Evolutionary conservation across 2,888 invertebrate species (phyloP).

Genomic region (Antitype chi): DNA sequence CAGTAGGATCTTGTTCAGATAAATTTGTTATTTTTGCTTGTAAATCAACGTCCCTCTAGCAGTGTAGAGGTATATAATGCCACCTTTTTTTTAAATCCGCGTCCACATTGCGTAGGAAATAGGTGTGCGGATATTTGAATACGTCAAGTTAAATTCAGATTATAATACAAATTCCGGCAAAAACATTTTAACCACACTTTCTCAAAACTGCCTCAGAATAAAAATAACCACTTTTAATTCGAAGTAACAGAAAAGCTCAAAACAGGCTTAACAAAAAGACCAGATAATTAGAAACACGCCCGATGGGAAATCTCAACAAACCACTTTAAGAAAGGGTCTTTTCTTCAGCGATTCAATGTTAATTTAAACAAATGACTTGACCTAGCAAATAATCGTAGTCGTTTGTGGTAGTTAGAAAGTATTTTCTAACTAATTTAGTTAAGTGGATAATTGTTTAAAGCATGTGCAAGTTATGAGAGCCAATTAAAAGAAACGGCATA

Average conservation of each 20-base stretch:
- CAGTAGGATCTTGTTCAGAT: background rate
- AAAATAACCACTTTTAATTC: background rate
- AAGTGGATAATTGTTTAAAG: conserved; percentile 27
- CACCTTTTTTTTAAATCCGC: background rate
- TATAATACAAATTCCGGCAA: background rate
- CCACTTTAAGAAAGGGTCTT: conserved; percentile 31
- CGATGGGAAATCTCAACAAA: conserved; percentile 48
- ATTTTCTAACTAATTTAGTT: conserved; percentile 18
- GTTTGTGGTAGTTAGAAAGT: background rate
- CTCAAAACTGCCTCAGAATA: background rate
- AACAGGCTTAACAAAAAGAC: conserved; percentile 16
- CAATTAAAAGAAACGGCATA: conserved; percentile 28
- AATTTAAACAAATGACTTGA: conserved; percentile 33
- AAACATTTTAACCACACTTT: background rate
- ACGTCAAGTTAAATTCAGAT: background rate
- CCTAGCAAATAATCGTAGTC: conserved; percentile 9
- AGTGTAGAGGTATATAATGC: background rate
- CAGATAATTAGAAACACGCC: conserved; percentile 41
- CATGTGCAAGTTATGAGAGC: conserved; percentile 16
- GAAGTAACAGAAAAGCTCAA: background rate
- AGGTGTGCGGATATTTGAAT: background rate
- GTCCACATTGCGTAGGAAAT: background rate
- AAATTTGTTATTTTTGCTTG: background rate
- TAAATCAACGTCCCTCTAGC: background rate
- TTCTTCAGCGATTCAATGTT: conserved; percentile 20